A percentile compares a stretch with the other conserved stretches of the same genome.
phyloP scores from a whole-genome alignment of 2,113 vertebrate species.

The mouse (Mus musculus) region DNA sequence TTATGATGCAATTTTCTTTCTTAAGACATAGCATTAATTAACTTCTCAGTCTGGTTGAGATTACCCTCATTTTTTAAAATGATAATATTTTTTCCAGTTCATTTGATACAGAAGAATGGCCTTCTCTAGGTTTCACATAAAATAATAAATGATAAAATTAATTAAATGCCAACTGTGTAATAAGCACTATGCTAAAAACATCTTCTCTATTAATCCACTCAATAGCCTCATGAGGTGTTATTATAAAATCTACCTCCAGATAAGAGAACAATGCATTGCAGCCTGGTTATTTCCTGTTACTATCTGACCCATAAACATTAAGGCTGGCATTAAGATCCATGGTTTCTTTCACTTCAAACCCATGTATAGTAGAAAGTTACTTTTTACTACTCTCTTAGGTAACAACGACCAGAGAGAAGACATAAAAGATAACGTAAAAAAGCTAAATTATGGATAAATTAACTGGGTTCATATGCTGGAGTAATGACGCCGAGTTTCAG shows the following conservation, averaged over 20 bases:
- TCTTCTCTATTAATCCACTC: conserved; percentile 9
- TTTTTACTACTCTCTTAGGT: not conserved
- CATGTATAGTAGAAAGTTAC: not conserved
- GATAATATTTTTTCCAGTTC: not conserved
- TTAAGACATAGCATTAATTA: conserved; percentile 48
- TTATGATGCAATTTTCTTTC: conserved; percentile 46
- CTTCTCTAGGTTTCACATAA: conserved; percentile 29
- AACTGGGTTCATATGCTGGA: no score
- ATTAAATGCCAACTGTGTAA: conserved; percentile 15
- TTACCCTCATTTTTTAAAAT: not conserved
- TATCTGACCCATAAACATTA: not conserved
- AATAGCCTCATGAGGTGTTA: not conserved
- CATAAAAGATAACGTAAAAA: not conserved
- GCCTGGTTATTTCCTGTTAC: not conserved
- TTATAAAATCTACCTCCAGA: not conserved
- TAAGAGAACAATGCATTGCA: not conserved
- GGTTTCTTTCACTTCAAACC: not conserved
- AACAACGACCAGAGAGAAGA: not conserved
- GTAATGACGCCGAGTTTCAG: no score
- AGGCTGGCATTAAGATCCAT: not conserved
- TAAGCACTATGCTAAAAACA: conserved; percentile 13
- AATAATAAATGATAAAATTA: conserved; percentile 44
- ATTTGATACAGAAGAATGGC: not conserved
- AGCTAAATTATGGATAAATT: not conserved
- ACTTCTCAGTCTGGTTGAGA: not conserved